A percentile compares a stretch with the other conserved stretches of the same genome.
phyloP scores from a whole-genome alignment of 2,797 vertebrate species.

The Phoebastria nigripes region DNA sequence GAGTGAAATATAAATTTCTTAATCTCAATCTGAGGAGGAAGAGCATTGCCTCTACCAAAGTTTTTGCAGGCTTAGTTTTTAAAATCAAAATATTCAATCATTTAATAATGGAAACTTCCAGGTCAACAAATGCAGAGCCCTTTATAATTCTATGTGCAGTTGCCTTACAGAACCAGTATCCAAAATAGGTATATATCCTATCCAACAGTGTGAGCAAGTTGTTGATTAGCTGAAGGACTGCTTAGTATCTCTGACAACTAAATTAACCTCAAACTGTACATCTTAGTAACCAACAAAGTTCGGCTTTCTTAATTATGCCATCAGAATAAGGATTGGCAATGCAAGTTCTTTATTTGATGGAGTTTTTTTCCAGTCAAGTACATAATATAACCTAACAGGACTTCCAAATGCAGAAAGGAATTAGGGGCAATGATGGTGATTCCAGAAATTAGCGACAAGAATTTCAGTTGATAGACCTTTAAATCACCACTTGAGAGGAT shows the following conservation, averaged over 20 bases:
- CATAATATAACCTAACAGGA: not conserved
- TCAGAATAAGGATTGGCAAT: not conserved
- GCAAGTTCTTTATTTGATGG: not conserved
- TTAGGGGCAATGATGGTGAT: not conserved
- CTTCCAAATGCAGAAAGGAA: not conserved
- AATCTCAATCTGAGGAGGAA: not conserved
- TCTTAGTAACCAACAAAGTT: not conserved
- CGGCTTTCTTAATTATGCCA: not conserved
- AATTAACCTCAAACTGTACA: not conserved
- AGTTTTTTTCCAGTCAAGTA: not conserved
- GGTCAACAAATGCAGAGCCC: not conserved
- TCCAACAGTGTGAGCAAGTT: not conserved
- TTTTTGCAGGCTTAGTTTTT: not conserved
- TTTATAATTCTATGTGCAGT: not conserved
- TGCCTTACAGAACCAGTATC: not conserved
- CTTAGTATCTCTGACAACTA: not conserved
- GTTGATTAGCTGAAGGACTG: not conserved
- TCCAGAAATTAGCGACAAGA: not conserved
- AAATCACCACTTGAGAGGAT: not conserved
- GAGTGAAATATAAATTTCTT: not conserved
- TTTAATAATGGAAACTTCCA: not conserved
- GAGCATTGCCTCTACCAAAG: not conserved
- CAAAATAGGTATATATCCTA: not conserved
- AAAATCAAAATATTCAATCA: not conserved
- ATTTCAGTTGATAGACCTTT: not conserved